Conservation (phyloP, 2,113 vertebrate species). For the Bubalus kerabau region DNA sequence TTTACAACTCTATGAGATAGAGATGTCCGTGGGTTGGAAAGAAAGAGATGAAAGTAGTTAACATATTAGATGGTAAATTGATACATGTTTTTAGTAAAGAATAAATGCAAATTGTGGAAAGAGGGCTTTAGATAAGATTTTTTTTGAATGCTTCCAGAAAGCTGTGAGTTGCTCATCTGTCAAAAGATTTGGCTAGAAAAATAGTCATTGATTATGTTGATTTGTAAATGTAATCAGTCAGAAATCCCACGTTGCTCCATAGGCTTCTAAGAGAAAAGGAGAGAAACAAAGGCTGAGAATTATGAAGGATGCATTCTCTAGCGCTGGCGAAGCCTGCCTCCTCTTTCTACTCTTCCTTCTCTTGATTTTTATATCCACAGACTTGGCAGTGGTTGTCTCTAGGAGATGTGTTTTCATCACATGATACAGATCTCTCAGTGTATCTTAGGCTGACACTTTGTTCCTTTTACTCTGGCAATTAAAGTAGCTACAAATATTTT, state of each 20-base stretch:
- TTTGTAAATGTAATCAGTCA: background rate
- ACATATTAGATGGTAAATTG: background rate
- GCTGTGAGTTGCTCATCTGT: slow-evolving; percentile 9
- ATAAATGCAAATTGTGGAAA: background rate
- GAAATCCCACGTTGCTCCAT: background rate
- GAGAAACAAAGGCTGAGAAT: background rate
- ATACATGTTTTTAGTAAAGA: background rate
- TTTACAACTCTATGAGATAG: background rate
- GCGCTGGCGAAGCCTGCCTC: background rate
- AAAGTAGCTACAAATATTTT: background rate
- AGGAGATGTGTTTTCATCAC: background rate
- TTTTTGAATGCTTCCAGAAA: background rate
- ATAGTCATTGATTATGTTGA: background rate
- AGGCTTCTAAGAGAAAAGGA: background rate
- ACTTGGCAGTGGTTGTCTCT: background rate
- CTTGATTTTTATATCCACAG: background rate
- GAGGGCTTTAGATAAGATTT: background rate
- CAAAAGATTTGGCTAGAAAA: slow-evolving; percentile 12
- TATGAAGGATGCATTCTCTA: background rate
- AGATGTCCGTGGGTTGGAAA: background rate
- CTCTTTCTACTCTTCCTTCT: background rate
- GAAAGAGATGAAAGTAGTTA: background rate
- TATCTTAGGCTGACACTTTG: background rate
- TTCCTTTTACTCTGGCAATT: background rate
- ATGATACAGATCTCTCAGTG: background rate